These are phyloP conservation scores for Neotoxoptera formosana DNA, from an alignment of 1,140 invertebrate genomes.

Conservation along the genomic window DNA sequence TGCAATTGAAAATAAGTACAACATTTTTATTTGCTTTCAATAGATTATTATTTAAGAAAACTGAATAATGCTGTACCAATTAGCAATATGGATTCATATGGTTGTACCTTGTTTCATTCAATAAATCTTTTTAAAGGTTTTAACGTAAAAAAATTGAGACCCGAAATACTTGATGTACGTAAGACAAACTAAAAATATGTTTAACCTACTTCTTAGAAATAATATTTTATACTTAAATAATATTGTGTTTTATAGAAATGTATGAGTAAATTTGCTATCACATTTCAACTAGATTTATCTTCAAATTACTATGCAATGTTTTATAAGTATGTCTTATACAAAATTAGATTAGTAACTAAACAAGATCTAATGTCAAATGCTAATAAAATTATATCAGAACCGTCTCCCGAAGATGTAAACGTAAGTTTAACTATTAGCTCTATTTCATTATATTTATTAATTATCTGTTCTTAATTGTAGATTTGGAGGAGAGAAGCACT, in stretches of 20 bases:
- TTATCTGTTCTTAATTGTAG: not conserved
- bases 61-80: not conserved
- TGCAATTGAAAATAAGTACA: not conserved
- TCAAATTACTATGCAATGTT: conserved; percentile 31
- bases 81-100: conserved; percentile 21
- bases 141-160: not conserved
- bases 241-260: conserved; percentile 27
- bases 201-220: not conserved
- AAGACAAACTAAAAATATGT: not conserved
- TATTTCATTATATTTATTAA: not conserved
- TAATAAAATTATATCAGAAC: not conserved
- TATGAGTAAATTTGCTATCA: conserved; percentile 20
- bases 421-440: not conserved
- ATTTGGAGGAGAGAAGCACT: conserved; percentile 18
- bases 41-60: conserved; percentile 25
- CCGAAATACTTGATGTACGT: not conserved
- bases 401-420: not conserved
- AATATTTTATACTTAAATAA: not conserved
- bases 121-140: not conserved
- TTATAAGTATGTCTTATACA: conserved; percentile 35
- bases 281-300: conserved; percentile 23
- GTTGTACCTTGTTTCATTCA: conserved; percentile 20
- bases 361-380: not conserved
- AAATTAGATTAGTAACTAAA: not conserved
- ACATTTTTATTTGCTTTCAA: not conserved